These are phyloP conservation scores for Epinotia demarniana DNA, from an alignment of 2,888 invertebrate genomes.

Conservation along the genomic window DNA sequence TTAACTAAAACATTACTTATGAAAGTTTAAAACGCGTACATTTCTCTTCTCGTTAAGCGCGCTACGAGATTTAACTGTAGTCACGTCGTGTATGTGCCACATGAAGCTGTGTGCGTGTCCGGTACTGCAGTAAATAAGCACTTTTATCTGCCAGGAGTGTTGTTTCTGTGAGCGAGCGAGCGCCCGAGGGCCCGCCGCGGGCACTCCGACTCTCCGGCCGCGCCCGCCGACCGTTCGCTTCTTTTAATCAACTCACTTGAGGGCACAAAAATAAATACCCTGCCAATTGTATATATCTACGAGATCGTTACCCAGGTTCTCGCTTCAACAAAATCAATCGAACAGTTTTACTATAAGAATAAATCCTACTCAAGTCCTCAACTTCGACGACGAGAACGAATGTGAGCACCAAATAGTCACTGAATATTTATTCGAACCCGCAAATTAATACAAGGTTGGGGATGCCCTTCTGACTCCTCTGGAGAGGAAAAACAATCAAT, in stretches of 20 bases:
- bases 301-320: slow-evolving; percentile 41
- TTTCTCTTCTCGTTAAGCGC: neutral
- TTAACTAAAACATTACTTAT: neutral
- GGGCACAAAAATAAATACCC: slow-evolving; percentile 61
- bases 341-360: slow-evolving; percentile 1
- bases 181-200: slow-evolving; percentile 51
- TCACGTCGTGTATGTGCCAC: slow-evolving; percentile 22
- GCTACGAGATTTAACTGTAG: neutral
- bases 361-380: neutral
- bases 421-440: neutral
- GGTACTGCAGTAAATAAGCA: slow-evolving; percentile 57
- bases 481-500: too few species aligned
- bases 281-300: slow-evolving; percentile 50
- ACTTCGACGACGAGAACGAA: neutral
- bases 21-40: neutral
- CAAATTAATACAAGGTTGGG: too few species aligned
- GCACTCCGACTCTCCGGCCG: slow-evolving; percentile 48
- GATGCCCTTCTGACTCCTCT: too few species aligned
- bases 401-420: neutral
- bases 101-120: slow-evolving; percentile 42
- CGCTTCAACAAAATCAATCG: slow-evolving; percentile 37
- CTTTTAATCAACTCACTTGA: slow-evolving; percentile 66
- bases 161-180: slow-evolving; percentile 58
- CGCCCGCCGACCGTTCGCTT: slow-evolving; percentile 49
- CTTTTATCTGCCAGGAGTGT: slow-evolving; percentile 63